Percentiles rank a stretch among this genome's conserved stretches.
These are phyloP conservation scores for Iguana delicatissima DNA, from an alignment of 2,797 vertebrate genomes.

Conservation along the genomic window DNA sequence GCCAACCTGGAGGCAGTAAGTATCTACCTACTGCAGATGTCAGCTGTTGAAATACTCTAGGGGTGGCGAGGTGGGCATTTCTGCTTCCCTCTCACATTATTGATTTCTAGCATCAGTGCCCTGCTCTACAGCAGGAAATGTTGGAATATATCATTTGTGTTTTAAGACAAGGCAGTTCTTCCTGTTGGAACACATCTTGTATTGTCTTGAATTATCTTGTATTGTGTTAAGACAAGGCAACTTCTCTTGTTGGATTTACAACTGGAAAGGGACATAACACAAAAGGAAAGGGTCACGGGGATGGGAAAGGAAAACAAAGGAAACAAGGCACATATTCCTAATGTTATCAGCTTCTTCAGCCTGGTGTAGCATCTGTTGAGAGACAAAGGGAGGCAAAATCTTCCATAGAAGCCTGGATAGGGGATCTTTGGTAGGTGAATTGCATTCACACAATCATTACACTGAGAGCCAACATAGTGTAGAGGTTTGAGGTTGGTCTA, in stretches of 20 bases:
- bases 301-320: background rate
- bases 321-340: too few species aligned
- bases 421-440: too few species aligned
- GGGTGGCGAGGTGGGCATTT: background rate
- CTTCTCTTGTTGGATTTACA: background rate
- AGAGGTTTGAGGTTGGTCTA: too few species aligned
- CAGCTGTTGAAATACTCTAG: background rate
- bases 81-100: background rate
- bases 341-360: too few species aligned
- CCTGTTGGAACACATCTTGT: background rate
- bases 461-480: too few species aligned
- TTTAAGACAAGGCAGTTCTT: background rate
- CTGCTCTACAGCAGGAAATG: background rate
- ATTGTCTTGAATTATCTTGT: too few species aligned
- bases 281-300: background rate
- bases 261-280: background rate
- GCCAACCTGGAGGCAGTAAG: conserved; percentile 53
- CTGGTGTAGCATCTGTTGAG: too few species aligned
- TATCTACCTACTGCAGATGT: background rate
- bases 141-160: background rate
- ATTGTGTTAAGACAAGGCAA: background rate
- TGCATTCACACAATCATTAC: too few species aligned
- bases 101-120: background rate
- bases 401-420: too few species aligned
- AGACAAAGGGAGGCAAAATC: too few species aligned